These are phyloP conservation scores for Caretta caretta DNA, from an alignment of 2,113 vertebrate genomes.

Conservation along the genomic window DNA sequence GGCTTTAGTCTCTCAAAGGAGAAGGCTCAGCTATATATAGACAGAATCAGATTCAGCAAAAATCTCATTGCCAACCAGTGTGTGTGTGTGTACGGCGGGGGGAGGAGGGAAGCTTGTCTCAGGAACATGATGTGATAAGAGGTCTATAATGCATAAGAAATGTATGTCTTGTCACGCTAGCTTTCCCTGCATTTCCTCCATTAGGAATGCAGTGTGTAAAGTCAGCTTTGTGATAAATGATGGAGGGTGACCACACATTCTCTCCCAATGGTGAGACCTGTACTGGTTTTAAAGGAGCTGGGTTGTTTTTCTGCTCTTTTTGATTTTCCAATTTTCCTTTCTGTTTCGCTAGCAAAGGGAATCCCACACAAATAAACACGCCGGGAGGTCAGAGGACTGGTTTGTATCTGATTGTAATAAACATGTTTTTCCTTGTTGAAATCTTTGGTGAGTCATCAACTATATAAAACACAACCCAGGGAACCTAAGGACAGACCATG, in stretches of 20 bases:
- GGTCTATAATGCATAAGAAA: background rate
- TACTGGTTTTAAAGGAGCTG: background rate
- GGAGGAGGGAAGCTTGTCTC: background rate
- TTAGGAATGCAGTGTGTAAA: background rate
- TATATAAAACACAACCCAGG: background rate
- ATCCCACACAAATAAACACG: constrained; percentile 39
- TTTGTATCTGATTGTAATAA: background rate
- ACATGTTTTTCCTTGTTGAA: background rate
- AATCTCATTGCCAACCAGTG: background rate
- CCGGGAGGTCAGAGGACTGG: background rate
- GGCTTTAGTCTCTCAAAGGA: background rate
- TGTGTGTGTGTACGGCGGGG: background rate
- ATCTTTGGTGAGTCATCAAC: background rate
- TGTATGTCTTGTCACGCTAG: background rate
- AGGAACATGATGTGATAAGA: background rate
- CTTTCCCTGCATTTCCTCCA: constrained; percentile 1
- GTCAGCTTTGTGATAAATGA: background rate
- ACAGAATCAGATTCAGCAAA: background rate
- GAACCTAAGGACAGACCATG: background rate
- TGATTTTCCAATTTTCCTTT: background rate
- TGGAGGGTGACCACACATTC: background rate
- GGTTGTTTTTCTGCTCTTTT: background rate
- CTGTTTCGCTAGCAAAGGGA: background rate
- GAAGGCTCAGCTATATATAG: background rate
- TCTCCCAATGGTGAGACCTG: background rate